These are phyloP conservation scores for Kuschelorhynchus macadamiae DNA, from an alignment of 2,888 invertebrate genomes.

Conservation along the genomic window DNA sequence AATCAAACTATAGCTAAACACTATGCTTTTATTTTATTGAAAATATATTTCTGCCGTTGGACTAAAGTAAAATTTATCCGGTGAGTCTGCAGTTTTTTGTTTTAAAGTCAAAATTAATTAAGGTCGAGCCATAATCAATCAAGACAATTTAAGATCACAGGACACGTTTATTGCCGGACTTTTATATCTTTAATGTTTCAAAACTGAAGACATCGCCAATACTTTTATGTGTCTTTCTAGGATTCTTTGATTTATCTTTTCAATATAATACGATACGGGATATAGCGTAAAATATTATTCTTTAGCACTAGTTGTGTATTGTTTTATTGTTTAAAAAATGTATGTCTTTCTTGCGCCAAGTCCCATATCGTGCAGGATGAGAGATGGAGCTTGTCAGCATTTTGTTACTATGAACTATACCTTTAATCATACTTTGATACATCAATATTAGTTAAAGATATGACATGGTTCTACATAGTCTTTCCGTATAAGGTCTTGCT, in stretches of 20 bases:
- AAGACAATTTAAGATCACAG: constrained; percentile 27
- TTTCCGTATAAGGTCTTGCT: too few relatives aligned
- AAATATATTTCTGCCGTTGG: too few relatives aligned
- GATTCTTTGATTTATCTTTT: constrained; percentile 56
- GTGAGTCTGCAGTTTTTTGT: not conserved
- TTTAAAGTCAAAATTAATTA: not conserved
- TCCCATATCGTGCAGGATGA: constrained; percentile 21
- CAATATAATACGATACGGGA: constrained; percentile 53
- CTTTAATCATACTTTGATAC: too few relatives aligned
- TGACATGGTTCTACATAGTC: too few relatives aligned
- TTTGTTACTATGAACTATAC: not conserved
- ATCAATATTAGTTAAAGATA: too few relatives aligned
- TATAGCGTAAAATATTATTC: constrained; percentile 44
- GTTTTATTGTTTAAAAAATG: constrained; percentile 35
- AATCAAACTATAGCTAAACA: too few relatives aligned
- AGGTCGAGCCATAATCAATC: constrained; percentile 42
- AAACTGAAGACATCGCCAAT: constrained; percentile 54
- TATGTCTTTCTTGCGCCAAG: constrained; percentile 27
- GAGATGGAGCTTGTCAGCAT: not conserved
- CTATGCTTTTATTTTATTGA: too few relatives aligned
- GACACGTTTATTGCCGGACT: constrained; percentile 53
- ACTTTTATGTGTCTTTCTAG: constrained; percentile 56
- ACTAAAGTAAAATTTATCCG: too few relatives aligned
- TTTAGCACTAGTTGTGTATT: constrained; percentile 44
- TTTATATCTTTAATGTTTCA: constrained; percentile 54